phyloP scores from a whole-genome alignment of 1,140 invertebrate species.

The Leptopilina clavipes region DNA sequence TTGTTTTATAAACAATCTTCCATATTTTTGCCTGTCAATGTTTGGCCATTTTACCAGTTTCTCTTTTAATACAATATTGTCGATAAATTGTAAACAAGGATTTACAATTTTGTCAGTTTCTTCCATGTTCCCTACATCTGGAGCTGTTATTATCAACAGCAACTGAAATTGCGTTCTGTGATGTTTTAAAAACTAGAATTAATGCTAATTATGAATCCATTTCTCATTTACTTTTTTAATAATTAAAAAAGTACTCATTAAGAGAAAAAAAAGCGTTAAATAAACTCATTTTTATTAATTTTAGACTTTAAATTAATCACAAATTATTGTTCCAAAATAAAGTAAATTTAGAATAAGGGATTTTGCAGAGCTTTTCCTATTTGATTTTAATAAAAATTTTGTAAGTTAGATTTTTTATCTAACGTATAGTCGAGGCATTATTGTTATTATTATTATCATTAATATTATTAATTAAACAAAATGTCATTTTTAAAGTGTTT shows the following conservation, averaged over 20 bases:
- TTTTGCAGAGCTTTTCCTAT: slow-evolving; percentile 7
- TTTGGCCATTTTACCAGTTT: neutral
- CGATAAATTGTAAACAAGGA: slow-evolving; percentile 1
- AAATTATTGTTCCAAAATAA: neutral
- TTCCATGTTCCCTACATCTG: neutral
- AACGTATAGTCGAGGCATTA: neutral
- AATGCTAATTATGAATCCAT: neutral
- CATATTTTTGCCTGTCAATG: neutral
- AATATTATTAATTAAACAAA: neutral
- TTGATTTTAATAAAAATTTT: neutral
- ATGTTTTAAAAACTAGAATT: slow-evolving; percentile 13
- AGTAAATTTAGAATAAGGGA: neutral
- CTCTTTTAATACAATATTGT: neutral
- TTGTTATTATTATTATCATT: neutral
- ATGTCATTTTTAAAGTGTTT: neutral
- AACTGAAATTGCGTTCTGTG: slow-evolving; percentile 29
- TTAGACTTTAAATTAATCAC: neutral
- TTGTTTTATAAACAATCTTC: neutral
- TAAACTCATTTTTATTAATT: neutral
- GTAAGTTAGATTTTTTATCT: neutral
- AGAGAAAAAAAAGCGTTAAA: neutral
- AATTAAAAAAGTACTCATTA: neutral
- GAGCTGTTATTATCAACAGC: neutral
- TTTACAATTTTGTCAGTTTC: slow-evolving; percentile 15
- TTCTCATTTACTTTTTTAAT: slow-evolving; percentile 28